Conservation (phyloP, 2,797 vertebrate species). For the Anguilla pacifica region DNA sequence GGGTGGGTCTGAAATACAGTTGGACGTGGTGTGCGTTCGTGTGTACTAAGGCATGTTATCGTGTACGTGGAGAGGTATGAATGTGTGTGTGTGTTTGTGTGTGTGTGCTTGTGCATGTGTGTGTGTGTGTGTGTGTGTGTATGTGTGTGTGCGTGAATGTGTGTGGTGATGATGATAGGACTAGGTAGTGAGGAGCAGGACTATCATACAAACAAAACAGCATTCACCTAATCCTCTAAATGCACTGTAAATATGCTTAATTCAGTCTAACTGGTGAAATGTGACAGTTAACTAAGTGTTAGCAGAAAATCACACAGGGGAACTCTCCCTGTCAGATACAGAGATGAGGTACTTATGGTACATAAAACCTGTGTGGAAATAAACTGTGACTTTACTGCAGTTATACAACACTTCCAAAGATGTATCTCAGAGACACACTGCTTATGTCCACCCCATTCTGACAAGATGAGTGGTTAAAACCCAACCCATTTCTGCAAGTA, state of each 20-base stretch:
- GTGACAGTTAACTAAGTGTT: not conserved
- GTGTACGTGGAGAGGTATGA: not conserved
- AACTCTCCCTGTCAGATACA: not conserved
- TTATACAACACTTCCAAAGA: not conserved
- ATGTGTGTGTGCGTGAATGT: not conserved
- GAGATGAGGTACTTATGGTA: not conserved
- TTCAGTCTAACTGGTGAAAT: not conserved
- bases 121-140: not conserved
- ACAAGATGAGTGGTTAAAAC: not conserved
- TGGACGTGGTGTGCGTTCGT: not conserved
- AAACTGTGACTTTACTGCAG: not conserved
- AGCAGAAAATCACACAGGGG: not conserved
- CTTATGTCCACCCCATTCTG: not conserved
- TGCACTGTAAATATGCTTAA: not conserved
- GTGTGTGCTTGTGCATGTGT: not conserved
- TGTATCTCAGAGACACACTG: not conserved
- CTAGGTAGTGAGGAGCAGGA: not conserved
- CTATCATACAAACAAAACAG: not conserved
- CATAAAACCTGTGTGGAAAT: not conserved
- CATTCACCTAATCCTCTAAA: not conserved
- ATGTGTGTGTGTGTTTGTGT: conserved; percentile 16
- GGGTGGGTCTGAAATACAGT: conserved; percentile 54
- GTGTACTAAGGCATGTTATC: not conserved
- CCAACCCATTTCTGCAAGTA: not conserved
- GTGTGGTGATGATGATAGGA: not conserved